Conservation (phyloP, 2,113 vertebrate genomes). For the Phrynosoma platyrhinos region DNA sequence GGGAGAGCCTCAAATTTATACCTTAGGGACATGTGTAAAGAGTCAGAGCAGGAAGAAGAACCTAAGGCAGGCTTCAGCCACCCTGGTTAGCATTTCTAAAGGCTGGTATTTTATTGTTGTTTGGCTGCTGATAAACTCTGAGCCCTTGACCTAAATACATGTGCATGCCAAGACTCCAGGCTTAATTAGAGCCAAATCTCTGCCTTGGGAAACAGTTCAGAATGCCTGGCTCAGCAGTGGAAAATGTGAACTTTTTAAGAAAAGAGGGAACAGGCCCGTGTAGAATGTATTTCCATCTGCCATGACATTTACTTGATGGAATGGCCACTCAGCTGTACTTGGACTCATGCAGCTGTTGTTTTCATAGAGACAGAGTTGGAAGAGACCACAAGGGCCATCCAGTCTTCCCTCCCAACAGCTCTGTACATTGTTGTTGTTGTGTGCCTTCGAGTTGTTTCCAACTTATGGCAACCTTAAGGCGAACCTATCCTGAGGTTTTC, state of each 20-base stretch:
- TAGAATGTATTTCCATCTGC: background rate
- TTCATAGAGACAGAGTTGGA: no score
- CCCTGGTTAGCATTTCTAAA: background rate
- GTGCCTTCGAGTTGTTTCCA: no score
- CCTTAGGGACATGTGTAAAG: background rate
- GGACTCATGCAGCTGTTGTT: background rate
- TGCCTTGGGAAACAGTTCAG: background rate
- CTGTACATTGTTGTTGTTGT: no score
- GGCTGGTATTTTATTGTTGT: background rate
- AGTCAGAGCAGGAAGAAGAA: background rate
- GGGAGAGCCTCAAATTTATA: constrained; percentile 18
- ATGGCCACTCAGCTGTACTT: background rate
- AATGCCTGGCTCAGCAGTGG: background rate
- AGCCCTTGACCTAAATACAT: constrained; percentile 24
- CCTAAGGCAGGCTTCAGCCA: rapidly evolving
- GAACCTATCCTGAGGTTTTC: no score
- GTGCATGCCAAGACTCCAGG: background rate
- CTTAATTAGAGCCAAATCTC: background rate
- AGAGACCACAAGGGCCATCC: no score
- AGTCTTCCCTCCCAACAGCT: no score
- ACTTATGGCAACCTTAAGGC: no score
- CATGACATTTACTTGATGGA: background rate
- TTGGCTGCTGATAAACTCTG: background rate
- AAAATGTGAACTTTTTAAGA: background rate
- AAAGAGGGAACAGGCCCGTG: background rate